Conservation (phyloP, 2,888 invertebrate genomes). For the Thera obeliscata region DNA sequence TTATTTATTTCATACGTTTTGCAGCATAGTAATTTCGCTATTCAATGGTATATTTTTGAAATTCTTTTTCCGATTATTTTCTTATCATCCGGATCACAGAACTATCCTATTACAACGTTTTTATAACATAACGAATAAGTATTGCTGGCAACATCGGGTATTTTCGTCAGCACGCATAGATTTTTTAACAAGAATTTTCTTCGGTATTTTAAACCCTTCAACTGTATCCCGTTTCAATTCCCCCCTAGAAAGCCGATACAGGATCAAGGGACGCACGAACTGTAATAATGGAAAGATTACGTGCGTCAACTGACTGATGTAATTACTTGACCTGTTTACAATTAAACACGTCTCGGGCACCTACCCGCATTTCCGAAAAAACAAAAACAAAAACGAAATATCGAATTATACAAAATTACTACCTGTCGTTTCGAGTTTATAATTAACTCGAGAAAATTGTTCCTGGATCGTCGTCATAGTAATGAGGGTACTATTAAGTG, state of each 20-base stretch:
- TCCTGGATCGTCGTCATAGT: conserved; percentile 40
- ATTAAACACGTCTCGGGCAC: conserved; percentile 59
- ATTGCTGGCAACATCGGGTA: not conserved
- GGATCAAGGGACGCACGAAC: conserved; percentile 53
- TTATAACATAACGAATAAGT: not conserved
- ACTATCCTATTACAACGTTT: not conserved
- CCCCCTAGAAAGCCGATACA: conserved; percentile 45
- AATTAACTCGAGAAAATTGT: conserved; percentile 48
- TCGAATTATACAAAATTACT: conserved; percentile 70
- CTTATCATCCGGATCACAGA: not conserved
- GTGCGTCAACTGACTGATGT: conserved; percentile 59
- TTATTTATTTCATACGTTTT: too few species aligned
- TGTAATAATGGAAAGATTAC: conserved; percentile 64
- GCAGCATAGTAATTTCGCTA: too few species aligned
- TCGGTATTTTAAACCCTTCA: not conserved
- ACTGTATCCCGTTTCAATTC: conserved; percentile 14
- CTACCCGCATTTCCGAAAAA: conserved; percentile 49
- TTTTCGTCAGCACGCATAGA: not conserved
- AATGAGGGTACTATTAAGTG: conserved; percentile 37
- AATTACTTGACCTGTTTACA: conserved; percentile 62
- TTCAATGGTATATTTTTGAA: not conserved
- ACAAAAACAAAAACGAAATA: conserved; percentile 53
- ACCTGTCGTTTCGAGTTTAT: conserved; percentile 56
- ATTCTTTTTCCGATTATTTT: not conserved
- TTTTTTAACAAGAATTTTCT: not conserved